Conservation (phyloP, 2,113 vertebrate species). For the Connochaetes taurinus region DNA sequence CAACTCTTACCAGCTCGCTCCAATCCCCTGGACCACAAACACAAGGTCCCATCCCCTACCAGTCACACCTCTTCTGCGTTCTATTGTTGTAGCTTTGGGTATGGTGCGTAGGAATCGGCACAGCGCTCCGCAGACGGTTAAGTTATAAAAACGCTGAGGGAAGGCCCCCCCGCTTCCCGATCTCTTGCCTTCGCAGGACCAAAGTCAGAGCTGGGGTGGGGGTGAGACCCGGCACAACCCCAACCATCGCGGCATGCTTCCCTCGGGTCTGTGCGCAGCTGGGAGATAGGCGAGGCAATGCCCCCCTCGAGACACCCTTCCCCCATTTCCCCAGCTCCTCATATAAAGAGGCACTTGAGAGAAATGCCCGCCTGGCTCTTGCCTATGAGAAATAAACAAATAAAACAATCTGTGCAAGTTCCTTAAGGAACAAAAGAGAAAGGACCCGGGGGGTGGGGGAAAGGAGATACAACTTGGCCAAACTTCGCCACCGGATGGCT, state of each 20-base stretch:
- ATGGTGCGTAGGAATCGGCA: not conserved
- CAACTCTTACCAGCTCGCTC: not conserved
- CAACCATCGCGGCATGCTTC: not conserved
- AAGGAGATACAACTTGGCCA: conserved; percentile 3
- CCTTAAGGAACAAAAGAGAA: conserved; percentile 59
- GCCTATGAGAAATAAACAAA: conserved; percentile 35
- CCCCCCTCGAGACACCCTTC: not conserved
- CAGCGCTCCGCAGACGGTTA: not conserved
- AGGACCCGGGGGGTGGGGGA: not conserved
- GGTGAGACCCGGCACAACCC: not conserved
- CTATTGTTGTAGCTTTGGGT: conserved; percentile 51
- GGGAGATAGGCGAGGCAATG: not conserved
- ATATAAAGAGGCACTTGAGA: not conserved
- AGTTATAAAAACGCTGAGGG: conserved; percentile 21
- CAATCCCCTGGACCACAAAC: not conserved
- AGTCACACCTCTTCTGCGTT: not conserved
- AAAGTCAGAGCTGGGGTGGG: not conserved
- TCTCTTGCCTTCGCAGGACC: not conserved
- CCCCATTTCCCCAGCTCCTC: not conserved
- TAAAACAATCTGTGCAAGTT: conserved; percentile 37
- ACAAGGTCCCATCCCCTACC: not conserved
- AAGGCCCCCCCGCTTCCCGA: not conserved
- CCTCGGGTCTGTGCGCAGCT: not conserved
- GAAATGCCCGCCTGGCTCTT: not conserved
- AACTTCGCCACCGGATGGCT: conserved; percentile 45